Conservation (phyloP, 2,113 vertebrate genomes). For the Kryptolebias marmoratus region DNA sequence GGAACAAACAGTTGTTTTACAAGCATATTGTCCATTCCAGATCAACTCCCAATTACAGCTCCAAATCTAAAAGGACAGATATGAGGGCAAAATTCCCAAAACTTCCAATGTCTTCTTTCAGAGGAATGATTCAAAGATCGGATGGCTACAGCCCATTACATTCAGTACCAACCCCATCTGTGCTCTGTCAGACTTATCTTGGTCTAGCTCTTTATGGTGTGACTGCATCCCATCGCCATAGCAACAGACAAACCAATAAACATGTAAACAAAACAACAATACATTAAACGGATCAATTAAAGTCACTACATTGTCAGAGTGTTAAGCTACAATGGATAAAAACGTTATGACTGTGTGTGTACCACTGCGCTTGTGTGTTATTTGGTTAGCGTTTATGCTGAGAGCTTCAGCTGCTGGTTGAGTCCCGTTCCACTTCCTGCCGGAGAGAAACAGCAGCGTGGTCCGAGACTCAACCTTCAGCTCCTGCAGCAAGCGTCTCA, state of each 20-base stretch:
- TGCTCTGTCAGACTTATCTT: constrained; percentile 8
- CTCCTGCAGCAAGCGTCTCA: constrained; percentile 12
- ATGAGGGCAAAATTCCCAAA: background rate
- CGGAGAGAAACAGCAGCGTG: constrained; percentile 5
- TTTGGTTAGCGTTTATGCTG: constrained; percentile 42
- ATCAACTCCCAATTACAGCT: background rate
- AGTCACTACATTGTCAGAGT: constrained; percentile 60
- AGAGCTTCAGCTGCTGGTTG: constrained; percentile 29
- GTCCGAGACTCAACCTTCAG: constrained; percentile 25
- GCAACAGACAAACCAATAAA: constrained; percentile 73
- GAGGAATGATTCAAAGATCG: constrained; percentile 53
- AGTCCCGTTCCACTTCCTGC: constrained; percentile 40
- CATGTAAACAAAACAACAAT: constrained; percentile 68
- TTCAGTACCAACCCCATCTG: constrained; percentile 36
- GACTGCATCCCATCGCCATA: constrained; percentile 53
- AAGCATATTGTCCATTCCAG: too few relatives aligned
- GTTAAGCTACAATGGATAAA: constrained; percentile 49
- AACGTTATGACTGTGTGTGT: constrained; percentile 17
- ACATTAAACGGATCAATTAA: constrained; percentile 81
- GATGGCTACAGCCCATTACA: background rate
- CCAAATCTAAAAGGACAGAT: background rate
- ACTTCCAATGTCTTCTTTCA: constrained; percentile 1
- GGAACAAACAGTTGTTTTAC: background rate
- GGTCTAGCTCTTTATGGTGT: constrained; percentile 22
- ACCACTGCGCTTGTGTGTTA: constrained; percentile 32